Base-by-base conservation (phyloP, 2,113 vertebrate species). In the Sminthopsis crassicaudata region DNA sequence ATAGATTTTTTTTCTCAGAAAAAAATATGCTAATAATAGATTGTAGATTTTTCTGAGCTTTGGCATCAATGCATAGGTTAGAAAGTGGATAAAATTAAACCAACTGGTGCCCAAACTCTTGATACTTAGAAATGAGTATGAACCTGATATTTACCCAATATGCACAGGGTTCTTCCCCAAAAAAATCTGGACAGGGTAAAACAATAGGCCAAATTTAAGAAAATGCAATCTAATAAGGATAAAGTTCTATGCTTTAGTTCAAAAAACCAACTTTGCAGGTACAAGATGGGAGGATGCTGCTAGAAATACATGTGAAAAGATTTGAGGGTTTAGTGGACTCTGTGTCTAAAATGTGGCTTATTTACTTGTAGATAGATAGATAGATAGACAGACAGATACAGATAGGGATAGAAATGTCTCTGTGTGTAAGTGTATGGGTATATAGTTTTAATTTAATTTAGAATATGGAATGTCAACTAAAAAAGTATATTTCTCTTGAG, bases 81-180 rank as follows among this genome's bases (percentile, higher is more conserved):
- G 23, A 54, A 46, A 22, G 22, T n/a, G 12, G 57, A 48, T 84
- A 19, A 42, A 23, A 2, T 36, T 67, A 36, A 67, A 67, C 60
- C 60, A 67, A 67, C 60, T 67, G 27, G 11, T 36, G 7, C 4
- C 67, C n/a, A 76, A 76, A 76, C 12, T 76, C 36, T 76, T 76
- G 4, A 76, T 76, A n/a, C 30, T 76, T 76, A n/a, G 36, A 76
- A 76, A 76, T n/a, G 36, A 16, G 36, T 36, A 14, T 76, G n/a
- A 84, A 67, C 30, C 30, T 30, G 36, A 67, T 30, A 67, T 84
- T 36, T n/a, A 76, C 12, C 16, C 6, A 84, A 84, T 84, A 23
- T 23, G n/a, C 67, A 42, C 0, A 23, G n/a, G n/a, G 7, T 23
- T 84, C 2, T 2, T 2, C 7, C 6, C n/a, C 7, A 0, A 0